Evolutionary conservation across 1,140 invertebrate species (phyloP).

Genomic region (Sycobia sp.): DNA sequence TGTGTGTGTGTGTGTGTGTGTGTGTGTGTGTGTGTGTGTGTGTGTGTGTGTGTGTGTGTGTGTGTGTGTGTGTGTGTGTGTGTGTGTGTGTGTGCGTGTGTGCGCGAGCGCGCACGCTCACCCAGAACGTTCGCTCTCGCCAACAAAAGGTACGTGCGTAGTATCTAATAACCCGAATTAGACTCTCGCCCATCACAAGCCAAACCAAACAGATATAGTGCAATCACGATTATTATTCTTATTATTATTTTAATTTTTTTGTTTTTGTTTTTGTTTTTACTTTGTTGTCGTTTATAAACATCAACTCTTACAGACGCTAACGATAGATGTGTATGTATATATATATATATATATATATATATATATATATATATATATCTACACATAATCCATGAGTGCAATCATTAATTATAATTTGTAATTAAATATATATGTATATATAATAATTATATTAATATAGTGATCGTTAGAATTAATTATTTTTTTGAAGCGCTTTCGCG

Average conservation of each 20-base stretch:
- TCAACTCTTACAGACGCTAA: constrained; percentile 61
- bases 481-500: too few relatives aligned
- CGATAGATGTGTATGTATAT: constrained; percentile 50
- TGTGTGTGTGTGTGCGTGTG: too few relatives aligned
- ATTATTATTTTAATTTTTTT: too few relatives aligned
- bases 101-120: background rate
- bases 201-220: constrained; percentile 63
- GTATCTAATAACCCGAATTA: constrained; percentile 64
- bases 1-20: too few relatives aligned
- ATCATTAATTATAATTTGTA: too few relatives aligned
- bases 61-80: too few relatives aligned
- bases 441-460: constrained; percentile 42
- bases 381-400: too few relatives aligned
- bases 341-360: constrained; percentile 41
- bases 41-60: too few relatives aligned
- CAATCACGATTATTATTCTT: constrained; percentile 61
- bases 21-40: too few relatives aligned
- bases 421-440: constrained; percentile 36
- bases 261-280: too few relatives aligned
- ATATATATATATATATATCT: too few relatives aligned
- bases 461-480: constrained; percentile 38
- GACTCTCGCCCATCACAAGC: constrained; percentile 63
- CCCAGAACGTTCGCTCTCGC: constrained; percentile 44
- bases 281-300: constrained; percentile 60
- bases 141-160: constrained; percentile 64